phyloP scores from a whole-genome alignment of 2,888 invertebrate species.

The Agrotis clavis region DNA sequence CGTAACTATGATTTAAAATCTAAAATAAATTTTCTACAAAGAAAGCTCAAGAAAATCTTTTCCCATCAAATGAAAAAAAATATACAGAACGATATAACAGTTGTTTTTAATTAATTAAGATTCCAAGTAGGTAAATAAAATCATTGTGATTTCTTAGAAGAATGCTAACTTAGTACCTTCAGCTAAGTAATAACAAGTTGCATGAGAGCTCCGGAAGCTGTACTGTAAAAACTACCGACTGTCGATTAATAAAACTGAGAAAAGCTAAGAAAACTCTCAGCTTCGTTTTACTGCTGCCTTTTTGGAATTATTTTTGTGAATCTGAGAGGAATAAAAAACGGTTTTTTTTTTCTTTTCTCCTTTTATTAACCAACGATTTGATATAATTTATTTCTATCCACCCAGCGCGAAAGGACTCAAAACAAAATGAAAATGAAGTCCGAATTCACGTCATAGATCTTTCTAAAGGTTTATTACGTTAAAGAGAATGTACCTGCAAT shows the following conservation, averaged over 20 bases:
- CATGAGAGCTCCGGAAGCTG: background rate
- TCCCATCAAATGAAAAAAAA: background rate
- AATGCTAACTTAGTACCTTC: background rate
- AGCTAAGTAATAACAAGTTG: background rate
- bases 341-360: background rate
- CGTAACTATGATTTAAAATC: background rate
- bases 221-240: slow-evolving; percentile 4
- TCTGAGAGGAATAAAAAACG: background rate
- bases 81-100: background rate
- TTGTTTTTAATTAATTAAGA: background rate
- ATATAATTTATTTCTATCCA: background rate
- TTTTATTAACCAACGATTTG: background rate
- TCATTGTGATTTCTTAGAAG: background rate
- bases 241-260: slow-evolving; percentile 18
- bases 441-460: no score
- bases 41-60: background rate
- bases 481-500: background rate
- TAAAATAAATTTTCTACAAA: no score
- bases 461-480: no score
- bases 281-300: slow-evolving; percentile 6
- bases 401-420: no score
- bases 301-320: slow-evolving; percentile 4
- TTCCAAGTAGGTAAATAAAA: background rate
- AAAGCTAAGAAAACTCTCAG: slow-evolving; percentile 10
- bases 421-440: no score